Evolutionary conservation across 2,888 invertebrate species (phyloP).

Genomic region (Dysmachus trigonus): DNA sequence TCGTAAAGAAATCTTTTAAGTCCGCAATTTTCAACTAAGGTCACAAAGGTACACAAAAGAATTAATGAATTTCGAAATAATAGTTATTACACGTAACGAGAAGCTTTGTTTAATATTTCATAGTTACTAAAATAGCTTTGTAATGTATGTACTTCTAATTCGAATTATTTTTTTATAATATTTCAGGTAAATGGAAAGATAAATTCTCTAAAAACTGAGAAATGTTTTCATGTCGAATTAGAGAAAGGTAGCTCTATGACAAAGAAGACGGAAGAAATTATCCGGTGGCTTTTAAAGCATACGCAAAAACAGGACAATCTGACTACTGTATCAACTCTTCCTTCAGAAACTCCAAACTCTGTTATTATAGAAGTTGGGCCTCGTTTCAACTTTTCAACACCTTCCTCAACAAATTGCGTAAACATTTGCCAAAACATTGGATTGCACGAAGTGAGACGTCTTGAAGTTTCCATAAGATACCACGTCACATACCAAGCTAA

Average conservation of each 20-base stretch:
- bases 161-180: neutral
- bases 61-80: no score
- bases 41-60: no score
- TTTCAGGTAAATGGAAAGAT: conserved; percentile 63
- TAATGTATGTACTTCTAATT: no score
- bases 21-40: no score
- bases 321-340: conserved; percentile 67
- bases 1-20: no score
- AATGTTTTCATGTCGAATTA: conserved; percentile 82
- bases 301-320: conserved; percentile 73
- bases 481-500: conserved; percentile 66
- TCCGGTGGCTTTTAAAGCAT: conserved; percentile 82
- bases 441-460: conserved; percentile 75
- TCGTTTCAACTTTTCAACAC: conserved; percentile 92
- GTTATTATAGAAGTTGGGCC: conserved; percentile 88
- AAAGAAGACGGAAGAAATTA: conserved; percentile 70
- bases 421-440: conserved; percentile 91
- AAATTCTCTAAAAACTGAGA: conserved; percentile 73
- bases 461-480: conserved; percentile 86
- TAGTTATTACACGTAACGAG: no score
- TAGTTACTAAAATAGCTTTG: no score
- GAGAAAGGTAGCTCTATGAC: conserved; percentile 66
- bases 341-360: conserved; percentile 58
- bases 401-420: conserved; percentile 95
- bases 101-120: no score